Conservation (phyloP, 2,113 vertebrate genomes). For the Elgaria multicarinata region DNA sequence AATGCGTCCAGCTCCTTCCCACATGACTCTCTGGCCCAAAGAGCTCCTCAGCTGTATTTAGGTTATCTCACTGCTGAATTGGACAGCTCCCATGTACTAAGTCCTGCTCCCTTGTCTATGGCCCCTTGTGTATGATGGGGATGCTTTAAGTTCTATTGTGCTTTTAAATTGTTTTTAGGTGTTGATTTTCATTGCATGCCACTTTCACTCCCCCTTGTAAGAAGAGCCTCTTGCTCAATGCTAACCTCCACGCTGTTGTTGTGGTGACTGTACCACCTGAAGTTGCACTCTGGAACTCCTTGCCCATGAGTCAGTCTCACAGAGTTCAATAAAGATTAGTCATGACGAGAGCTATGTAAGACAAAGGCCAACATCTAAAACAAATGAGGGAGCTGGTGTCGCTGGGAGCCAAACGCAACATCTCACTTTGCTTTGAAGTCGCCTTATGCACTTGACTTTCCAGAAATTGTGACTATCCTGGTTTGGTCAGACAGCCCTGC, state of each 20-base stretch:
- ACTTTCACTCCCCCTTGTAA: neutral
- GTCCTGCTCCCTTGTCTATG: neutral
- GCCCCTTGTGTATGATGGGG: neutral
- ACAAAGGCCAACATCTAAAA: slow-evolving; percentile 22
- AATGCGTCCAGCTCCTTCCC: neutral
- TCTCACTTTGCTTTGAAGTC: slow-evolving; percentile 22
- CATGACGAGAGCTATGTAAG: neutral
- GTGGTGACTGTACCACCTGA: neutral
- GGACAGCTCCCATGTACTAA: neutral
- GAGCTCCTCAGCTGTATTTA: neutral
- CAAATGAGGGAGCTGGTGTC: slow-evolving; percentile 1
- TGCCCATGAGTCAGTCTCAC: neutral
- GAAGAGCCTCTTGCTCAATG: neutral
- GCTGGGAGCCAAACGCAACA: slow-evolving; percentile 27
- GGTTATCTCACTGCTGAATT: neutral
- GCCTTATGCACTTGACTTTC: slow-evolving; percentile 4
- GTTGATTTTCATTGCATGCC: neutral
- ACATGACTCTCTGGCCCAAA: neutral
- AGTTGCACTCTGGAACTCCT: neutral
- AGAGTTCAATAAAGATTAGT: slow-evolving; percentile 15
- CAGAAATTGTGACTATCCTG: slow-evolving; percentile 9
- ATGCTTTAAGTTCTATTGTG: neutral
- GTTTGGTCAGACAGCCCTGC: slow-evolving; percentile 23
- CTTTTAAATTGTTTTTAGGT: neutral
- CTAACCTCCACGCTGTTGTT: neutral